phyloP scores from a whole-genome alignment of 2,888 invertebrate genomes.

The Malthinus seriepunctatus region DNA sequence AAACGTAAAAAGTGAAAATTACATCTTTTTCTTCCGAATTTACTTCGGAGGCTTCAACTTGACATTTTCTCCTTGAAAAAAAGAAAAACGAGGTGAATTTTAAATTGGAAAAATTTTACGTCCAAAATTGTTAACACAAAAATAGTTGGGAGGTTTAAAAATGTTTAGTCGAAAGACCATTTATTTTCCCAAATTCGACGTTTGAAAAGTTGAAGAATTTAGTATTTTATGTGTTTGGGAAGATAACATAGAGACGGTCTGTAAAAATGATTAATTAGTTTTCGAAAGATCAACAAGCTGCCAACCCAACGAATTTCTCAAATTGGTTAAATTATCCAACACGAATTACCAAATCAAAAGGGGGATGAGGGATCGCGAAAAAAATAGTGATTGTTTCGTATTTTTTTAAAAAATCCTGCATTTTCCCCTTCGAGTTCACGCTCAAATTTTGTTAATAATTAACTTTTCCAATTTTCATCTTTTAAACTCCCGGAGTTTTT shows the following conservation, averaged over 20 bases:
- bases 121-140: background rate
- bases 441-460: no score
- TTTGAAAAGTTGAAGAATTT: background rate
- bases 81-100: conserved; percentile 17
- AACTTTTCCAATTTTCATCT: no score
- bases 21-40: background rate
- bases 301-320: conserved; percentile 11
- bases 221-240: background rate
- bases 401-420: conserved; percentile 1
- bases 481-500: background rate
- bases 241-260: background rate
- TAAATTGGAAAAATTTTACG: conserved; percentile 25
- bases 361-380: background rate
- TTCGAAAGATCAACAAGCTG: conserved; percentile 19
- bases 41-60: conserved; percentile 33
- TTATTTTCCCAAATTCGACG: no score
- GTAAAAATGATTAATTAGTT: conserved; percentile 20
- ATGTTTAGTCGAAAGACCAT: no score
- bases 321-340: conserved; percentile 7
- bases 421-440: background rate
- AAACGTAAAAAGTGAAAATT: conserved; percentile 8
- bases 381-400: background rate
- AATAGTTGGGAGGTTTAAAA: no score
- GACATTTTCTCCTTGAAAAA: conserved; percentile 11
- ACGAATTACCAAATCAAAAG: background rate